phyloP scores from a whole-genome alignment of 1,140 invertebrate species.

The Heliconius himera region DNA sequence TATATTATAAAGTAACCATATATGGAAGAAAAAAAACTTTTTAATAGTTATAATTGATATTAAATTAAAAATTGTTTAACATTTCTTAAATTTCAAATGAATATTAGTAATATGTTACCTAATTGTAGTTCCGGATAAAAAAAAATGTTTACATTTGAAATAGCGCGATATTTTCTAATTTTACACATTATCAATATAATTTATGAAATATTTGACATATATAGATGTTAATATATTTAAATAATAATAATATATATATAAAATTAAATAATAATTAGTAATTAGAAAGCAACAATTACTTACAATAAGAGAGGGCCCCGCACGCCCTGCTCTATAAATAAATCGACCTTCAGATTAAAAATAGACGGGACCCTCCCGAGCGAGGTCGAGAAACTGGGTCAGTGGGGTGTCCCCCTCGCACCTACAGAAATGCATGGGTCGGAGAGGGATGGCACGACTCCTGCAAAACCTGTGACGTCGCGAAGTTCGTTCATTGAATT shows the following conservation, averaged over 20 bases:
- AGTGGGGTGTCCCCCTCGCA: constrained; percentile 55
- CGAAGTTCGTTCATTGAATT: constrained; percentile 75
- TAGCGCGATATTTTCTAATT: no score
- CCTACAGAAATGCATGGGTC: constrained; percentile 25
- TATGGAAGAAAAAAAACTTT: no score
- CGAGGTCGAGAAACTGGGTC: constrained; percentile 78
- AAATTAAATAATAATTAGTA: constrained; percentile 33
- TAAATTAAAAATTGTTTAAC: neutral
- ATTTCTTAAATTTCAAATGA: neutral
- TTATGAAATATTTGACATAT: neutral
- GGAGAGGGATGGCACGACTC: constrained; percentile 52
- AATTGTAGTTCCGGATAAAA: no score
- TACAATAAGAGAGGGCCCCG: constrained; percentile 55
- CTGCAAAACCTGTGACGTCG: constrained; percentile 72
- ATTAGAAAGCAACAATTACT: constrained; percentile 54
- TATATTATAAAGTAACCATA: no score
- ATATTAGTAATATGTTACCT: no score
- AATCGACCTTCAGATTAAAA: constrained; percentile 80
- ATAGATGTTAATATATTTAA: neutral
- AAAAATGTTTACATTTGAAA: no score
- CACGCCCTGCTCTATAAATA: constrained; percentile 74
- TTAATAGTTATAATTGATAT: neutral
- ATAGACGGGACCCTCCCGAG: constrained; percentile 75
- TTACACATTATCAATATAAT: no score
- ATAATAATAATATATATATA: neutral